Conservation (phyloP, 1,140 invertebrate species). For the Solenopsis fugax region DNA sequence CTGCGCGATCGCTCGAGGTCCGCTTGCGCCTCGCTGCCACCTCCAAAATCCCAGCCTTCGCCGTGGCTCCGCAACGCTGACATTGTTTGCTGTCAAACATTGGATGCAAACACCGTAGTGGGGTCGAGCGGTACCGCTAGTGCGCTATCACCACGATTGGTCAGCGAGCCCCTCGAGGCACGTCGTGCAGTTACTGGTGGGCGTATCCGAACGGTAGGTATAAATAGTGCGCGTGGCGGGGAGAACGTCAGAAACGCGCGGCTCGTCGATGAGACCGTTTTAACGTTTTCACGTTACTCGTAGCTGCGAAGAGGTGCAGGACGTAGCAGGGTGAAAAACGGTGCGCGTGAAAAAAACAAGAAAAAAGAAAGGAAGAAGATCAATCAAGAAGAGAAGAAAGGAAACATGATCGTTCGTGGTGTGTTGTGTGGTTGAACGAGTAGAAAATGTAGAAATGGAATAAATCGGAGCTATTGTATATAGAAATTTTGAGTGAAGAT, state of each 20-base stretch:
- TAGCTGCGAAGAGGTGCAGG: background rate
- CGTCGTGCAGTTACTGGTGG: background rate
- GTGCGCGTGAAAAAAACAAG: background rate
- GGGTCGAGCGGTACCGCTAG: conserved; percentile 43
- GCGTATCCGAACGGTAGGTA: conserved; percentile 53
- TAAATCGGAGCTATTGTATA: background rate
- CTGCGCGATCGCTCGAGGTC: background rate
- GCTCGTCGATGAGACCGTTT: background rate
- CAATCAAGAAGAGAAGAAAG: background rate
- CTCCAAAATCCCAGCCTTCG: conserved; percentile 69
- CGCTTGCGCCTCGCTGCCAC: conserved; percentile 48
- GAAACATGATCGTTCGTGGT: background rate
- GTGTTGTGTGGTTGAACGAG: conserved; percentile 16
- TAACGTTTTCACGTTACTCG: background rate
- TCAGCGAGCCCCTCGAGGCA: background rate
- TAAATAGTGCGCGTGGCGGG: conserved; percentile 53
- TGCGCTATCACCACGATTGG: conserved; percentile 70
- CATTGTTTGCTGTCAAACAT: conserved; percentile 85
- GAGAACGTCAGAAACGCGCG: conserved; percentile 54
- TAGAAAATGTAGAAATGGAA: background rate
- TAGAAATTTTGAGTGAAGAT: conserved; percentile 27
- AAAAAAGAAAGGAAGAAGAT: background rate
- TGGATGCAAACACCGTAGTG: conserved; percentile 77
- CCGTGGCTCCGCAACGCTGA: conserved; percentile 73
- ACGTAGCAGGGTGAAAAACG: too few relatives aligned